A percentile compares a stretch with the other conserved stretches of the same genome.
Conservation (phyloP, 2,888 invertebrate genomes). For the Actias luna region DNA sequence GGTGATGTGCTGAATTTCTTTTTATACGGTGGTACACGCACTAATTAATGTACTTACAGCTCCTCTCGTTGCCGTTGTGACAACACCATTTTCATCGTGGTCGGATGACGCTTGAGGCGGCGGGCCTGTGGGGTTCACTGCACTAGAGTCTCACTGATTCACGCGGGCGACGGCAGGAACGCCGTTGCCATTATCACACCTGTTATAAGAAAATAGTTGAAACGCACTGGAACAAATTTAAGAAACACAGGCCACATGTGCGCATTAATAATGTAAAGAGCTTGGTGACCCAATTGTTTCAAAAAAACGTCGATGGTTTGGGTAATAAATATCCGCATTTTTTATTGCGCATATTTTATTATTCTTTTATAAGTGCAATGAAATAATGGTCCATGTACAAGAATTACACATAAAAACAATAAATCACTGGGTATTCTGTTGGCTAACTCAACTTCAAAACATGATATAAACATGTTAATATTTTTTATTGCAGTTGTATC, state of each 20-base stretch:
- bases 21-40: not conserved
- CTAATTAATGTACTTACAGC: conserved; percentile 89
- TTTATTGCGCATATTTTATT: not conserved
- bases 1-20: too few species aligned
- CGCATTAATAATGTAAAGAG: not conserved
- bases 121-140: conserved; percentile 67
- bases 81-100: conserved; percentile 99
- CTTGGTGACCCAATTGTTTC: not conserved
- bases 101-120: conserved; percentile 70
- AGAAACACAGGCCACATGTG: not conserved
- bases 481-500: not conserved
- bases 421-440: too few species aligned
- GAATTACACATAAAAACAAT: too few species aligned
- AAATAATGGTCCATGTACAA: not conserved
- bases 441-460: too few species aligned
- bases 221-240: not conserved
- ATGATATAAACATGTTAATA: too few species aligned
- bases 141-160: conserved; percentile 70
- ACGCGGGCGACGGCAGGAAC: conserved; percentile 70
- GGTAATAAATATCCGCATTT: not conserved
- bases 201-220: conserved; percentile 40
- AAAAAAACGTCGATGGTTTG: not conserved
- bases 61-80: conserved; percentile 99
- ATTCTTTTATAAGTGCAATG: not conserved
- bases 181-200: conserved; percentile 80